Percentiles rank a stretch among this genome's conserved stretches.
Conservation (phyloP, 2,888 invertebrate genomes). For the Agrochola lota region DNA sequence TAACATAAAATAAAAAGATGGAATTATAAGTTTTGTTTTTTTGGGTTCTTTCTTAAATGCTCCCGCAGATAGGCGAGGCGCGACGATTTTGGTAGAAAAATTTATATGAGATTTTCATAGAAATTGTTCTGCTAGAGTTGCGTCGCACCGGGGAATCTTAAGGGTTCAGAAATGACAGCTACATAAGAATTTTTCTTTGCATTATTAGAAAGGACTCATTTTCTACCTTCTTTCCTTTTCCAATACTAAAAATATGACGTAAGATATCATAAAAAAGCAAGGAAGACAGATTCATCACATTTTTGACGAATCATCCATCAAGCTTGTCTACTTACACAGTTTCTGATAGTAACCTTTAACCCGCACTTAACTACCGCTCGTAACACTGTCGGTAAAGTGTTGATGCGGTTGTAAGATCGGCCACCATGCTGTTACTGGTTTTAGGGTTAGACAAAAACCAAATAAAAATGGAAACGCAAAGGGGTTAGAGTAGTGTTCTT, state of each 20-base stretch:
- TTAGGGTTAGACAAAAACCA: too few relatives aligned
- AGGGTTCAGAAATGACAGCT: too few relatives aligned
- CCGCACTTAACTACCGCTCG: constrained; percentile 18
- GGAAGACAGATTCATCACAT: constrained; percentile 13
- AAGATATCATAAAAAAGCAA: constrained; percentile 2
- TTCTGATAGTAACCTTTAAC: constrained; percentile 30
- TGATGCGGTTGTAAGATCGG: not conserved
- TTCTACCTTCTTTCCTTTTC: not conserved
- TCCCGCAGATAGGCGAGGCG: too few relatives aligned
- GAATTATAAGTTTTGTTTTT: not conserved
- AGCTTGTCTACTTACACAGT: constrained; percentile 5
- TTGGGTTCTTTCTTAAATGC: not conserved
- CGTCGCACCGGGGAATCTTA: too few relatives aligned
- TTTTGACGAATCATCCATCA: constrained; percentile 26
- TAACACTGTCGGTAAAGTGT: constrained; percentile 5
- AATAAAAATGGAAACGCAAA: not conserved
- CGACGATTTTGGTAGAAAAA: not conserved
- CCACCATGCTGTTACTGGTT: not conserved
- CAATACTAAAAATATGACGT: not conserved
- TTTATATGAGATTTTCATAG: not conserved
- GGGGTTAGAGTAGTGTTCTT: too few relatives aligned
- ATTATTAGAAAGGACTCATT: not conserved
- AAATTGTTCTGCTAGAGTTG: not conserved
- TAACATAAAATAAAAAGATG: not conserved
- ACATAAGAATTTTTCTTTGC: not conserved